These are phyloP conservation scores for Cosmia trapezina DNA, from an alignment of 2,888 invertebrate species.

Conservation along the genomic window DNA sequence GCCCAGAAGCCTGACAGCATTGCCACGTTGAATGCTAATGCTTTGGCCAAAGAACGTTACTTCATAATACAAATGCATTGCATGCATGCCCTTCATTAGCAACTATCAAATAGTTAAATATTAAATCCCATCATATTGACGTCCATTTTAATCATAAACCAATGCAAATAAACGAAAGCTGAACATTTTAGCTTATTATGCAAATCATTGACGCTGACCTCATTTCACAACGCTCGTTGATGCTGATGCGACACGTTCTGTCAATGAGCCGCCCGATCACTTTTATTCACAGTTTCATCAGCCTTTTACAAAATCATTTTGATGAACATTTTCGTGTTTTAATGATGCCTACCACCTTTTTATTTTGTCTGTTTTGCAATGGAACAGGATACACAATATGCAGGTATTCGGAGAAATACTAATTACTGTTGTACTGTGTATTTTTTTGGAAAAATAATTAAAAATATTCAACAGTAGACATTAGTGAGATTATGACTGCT, in stretches of 20 bases:
- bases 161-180: conserved; percentile 30
- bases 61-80: not conserved
- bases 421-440: not conserved
- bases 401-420: not conserved
- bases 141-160: conserved; percentile 27
- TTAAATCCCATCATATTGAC: not conserved
- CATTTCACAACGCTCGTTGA: conserved; percentile 30
- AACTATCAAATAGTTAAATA: not conserved
- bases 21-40: no score
- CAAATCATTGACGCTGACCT: conserved; percentile 49
- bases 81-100: not conserved
- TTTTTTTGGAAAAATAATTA: not conserved
- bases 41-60: no score
- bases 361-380: conserved; percentile 1
- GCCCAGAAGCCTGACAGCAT: no score
- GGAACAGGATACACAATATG: not conserved
- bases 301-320: conserved; percentile 14
- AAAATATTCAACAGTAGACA: not conserved
- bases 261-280: conserved; percentile 34
- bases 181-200: conserved; percentile 45
- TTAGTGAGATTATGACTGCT: not conserved
- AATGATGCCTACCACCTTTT: not conserved
- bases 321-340: not conserved
- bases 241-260: conserved; percentile 41
- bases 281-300: conserved; percentile 41